Evolutionary conservation across 2,888 invertebrate species (phyloP), one percentile per base, ranked within the genome.

Genomic region (Spodoptera exigua): DNA sequence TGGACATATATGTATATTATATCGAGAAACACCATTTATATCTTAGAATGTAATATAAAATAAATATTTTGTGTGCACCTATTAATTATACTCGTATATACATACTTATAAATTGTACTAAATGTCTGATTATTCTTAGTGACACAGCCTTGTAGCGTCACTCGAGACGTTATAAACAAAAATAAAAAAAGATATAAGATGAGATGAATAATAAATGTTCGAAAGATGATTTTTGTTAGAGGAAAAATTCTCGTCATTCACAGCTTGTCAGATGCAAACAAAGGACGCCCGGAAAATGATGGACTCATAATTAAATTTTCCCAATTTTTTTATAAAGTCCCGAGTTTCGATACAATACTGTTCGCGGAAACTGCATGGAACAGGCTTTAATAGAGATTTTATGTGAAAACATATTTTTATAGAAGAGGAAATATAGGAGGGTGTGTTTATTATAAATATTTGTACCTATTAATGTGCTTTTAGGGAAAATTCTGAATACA

Each of bases 321-420:
- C 1, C 0, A 41, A 36, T 56, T 60, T 51, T 60, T 51, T 39
- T 27, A 45, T 62, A 59, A 57, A 34, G 47, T 71, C 70, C 81
- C 76, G 76, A 74, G 68, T 74, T 61, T 72, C 64, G 57, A 74
- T 32, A 70, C 62, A 54, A 48, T n/a, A 54, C 49, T 61, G 45
- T 70, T 74, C 65, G 75, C 65, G 43, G 40, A 81, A 84, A 82
- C 69, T 88, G 90, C 90, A 81, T 86, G 91, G 91, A 88, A 84
- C 84, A 78, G 89, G 91, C 91, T 91, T 91, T 91, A 91, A 90
- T 86, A 86, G 82, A 72, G 74, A 78, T 80, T 82, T 84, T 83
- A 80, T 82, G 83, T 83, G 78, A 73, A 76, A 68, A 51, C 59
- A 76, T 79, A 74, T 77, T 76, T 78, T 78, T 76, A 61, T 75